These are phyloP conservation scores for Penaeus japonicus DNA, from an alignment of 1,140 invertebrate species.

Conservation along the genomic window DNA sequence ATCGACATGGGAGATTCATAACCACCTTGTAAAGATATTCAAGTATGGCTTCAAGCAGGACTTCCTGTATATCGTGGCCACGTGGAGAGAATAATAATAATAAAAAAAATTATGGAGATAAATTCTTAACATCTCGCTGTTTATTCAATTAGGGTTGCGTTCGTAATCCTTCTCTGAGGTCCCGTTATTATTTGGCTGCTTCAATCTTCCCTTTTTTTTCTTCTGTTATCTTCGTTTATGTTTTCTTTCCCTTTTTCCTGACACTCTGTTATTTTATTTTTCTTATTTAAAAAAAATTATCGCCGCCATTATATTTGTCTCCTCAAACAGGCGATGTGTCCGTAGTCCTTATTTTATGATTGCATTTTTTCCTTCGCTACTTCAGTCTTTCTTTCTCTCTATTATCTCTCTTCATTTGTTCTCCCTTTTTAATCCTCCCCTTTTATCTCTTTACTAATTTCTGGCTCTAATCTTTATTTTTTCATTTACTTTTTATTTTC, in stretches of 20 bases:
- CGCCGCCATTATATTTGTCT: slow-evolving; percentile 35
- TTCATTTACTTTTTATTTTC: slow-evolving; percentile 7
- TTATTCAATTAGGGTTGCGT: too few relatives aligned
- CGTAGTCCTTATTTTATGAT: slow-evolving; percentile 93
- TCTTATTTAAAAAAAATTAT: too few relatives aligned
- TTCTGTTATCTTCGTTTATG: too few relatives aligned
- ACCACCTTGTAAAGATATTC: too few relatives aligned
- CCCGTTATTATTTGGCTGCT: not conserved
- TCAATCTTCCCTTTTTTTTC: not conserved
- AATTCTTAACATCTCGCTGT: too few relatives aligned
- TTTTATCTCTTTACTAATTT: not conserved
- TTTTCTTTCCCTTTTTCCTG: not conserved
- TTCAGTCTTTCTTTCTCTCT: slow-evolving; percentile 65
- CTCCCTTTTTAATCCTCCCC: not conserved
- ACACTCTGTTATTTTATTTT: not conserved
- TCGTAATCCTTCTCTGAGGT: not conserved
- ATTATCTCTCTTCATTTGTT: not conserved
- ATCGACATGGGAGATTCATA: too few relatives aligned
- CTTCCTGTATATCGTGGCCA: too few relatives aligned
- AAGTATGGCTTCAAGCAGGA: too few relatives aligned
- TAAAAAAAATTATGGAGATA: too few relatives aligned
- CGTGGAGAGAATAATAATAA: too few relatives aligned
- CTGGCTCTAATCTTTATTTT: too few relatives aligned
- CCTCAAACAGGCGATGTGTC: slow-evolving; percentile 86
- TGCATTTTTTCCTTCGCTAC: slow-evolving; percentile 73